phyloP scores from a whole-genome alignment of 1,140 invertebrate species.

The Drosophila burlai region DNA sequence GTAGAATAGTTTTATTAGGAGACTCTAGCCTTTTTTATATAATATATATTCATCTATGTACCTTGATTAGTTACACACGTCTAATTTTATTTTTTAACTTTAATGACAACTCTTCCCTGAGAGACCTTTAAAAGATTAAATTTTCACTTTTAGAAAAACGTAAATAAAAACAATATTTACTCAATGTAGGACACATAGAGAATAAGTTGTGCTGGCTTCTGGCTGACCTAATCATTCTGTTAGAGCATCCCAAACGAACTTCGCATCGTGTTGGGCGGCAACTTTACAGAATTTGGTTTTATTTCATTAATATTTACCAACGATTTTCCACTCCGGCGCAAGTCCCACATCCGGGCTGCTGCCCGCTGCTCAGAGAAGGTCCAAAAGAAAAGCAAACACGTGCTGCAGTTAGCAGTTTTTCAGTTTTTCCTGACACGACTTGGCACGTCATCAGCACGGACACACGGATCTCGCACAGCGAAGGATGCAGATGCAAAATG shows the following conservation, averaged over 20 bases:
- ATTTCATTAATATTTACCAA: conserved; percentile 28
- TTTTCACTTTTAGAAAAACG: neutral
- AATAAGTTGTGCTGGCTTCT: conserved; percentile 16
- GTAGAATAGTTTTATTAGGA: no score
- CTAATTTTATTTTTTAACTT: no score
- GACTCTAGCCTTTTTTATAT: no score
- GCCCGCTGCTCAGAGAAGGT: neutral
- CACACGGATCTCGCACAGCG: conserved; percentile 13
- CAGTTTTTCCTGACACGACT: conserved; percentile 19
- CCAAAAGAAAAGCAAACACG: conserved; percentile 25
- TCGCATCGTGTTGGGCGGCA: neutral
- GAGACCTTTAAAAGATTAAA: neutral
- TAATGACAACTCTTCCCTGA: neutral
- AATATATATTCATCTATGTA: neutral
- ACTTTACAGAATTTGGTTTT: conserved; percentile 17
- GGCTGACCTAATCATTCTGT: conserved; percentile 21
- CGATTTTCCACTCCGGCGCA: conserved; percentile 26
- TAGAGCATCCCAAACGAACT: conserved; percentile 12
- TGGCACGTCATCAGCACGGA: conserved; percentile 45
- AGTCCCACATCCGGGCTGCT: neutral
- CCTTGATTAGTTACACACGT: neutral
- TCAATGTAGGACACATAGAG: neutral
- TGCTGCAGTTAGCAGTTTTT: conserved; percentile 33
- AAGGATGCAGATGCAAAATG: conserved; percentile 16
- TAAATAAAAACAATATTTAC: neutral